Evolutionary conservation across 2,888 invertebrate genomes (phyloP), one percentile per base, ranked within the genome.

Genomic region (Nemurella pictetii): DNA sequence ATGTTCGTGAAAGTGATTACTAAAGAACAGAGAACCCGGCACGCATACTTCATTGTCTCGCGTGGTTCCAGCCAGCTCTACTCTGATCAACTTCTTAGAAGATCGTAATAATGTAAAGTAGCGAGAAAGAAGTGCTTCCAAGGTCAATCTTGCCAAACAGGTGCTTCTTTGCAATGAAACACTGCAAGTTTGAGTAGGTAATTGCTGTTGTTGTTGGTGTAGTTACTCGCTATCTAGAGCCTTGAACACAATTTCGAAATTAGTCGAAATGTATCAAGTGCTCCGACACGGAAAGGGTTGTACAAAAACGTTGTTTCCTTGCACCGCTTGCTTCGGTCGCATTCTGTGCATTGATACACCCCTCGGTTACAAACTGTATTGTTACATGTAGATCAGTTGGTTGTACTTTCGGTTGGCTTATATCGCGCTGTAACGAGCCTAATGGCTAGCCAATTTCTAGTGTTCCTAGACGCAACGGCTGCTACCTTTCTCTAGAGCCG

Each of bases 211-310:
- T 28, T 75, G 27, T 25, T 75, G 26, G 75, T 26, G 26, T 27
- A 26, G 26, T 75, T 28, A 27, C 75, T 82, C 55, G 82, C 55
- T 82, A 82, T 82, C 82, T 82, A 26, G 72, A 29, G 29, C 82
- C 82, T 82, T 82, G 82, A 82, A 82, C 82, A 82, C 55, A n/a
- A 72, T 72, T 82, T 82, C 29, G 55, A 82, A 82, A 82, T 82
- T 82, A 82, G 72, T 15, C 82, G 55, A 72, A 72, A 82, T 55
- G 82, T 78, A 78, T n/a, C n/a, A 29, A 30, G 78, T 15, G 28
- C 27, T 26, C 36, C 5, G 25, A 55, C 82, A 15, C 25, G 82
- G 27, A 27, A 72, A 82, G 82, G 82, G 82, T 26, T 26, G 82
- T 81, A 55, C 82, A 82, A 78, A 78, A n/a, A 75, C 75, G 26